phyloP scores from a whole-genome alignment of 2,113 vertebrate genomes.

The Carlito syrichta region DNA sequence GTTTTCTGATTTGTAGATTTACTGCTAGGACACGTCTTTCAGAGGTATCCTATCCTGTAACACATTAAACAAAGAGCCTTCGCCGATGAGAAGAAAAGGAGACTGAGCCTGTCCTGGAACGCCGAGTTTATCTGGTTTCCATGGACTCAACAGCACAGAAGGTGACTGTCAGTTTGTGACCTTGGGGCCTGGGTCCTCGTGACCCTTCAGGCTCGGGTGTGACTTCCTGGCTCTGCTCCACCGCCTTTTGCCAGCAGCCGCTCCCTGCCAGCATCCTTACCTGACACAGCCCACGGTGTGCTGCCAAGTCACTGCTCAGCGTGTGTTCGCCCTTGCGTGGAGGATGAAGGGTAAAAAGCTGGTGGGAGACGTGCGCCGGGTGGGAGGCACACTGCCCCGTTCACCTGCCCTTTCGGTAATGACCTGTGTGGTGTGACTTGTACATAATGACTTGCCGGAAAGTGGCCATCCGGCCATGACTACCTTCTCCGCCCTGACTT shows the following conservation, averaged over 20 bases:
- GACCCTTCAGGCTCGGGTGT: neutral
- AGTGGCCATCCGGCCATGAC: neutral
- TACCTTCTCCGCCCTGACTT: neutral
- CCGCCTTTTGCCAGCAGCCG: neutral
- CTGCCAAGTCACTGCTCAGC: neutral
- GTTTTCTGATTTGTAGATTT: conserved; percentile 16
- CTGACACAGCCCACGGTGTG: neutral
- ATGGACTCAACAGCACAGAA: neutral
- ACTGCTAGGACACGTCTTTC: neutral
- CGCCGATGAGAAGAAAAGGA: neutral
- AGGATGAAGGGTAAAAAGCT: neutral
- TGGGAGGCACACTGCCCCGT: neutral
- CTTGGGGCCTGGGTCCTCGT: neutral
- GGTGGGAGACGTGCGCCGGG: neutral
- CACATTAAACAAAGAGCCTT: neutral
- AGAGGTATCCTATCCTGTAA: neutral
- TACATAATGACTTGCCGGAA: too few relatives aligned
- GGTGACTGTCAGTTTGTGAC: neutral
- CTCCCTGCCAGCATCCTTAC: neutral
- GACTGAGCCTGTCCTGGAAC: neutral
- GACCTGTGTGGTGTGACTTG: neutral
- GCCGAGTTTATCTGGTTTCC: neutral
- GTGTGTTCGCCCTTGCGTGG: neutral
- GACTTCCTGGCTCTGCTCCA: neutral
- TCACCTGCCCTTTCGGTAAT: neutral